phyloP scores from a whole-genome alignment of 2,113 vertebrate genomes.

The Chaenogobius annularis region DNA sequence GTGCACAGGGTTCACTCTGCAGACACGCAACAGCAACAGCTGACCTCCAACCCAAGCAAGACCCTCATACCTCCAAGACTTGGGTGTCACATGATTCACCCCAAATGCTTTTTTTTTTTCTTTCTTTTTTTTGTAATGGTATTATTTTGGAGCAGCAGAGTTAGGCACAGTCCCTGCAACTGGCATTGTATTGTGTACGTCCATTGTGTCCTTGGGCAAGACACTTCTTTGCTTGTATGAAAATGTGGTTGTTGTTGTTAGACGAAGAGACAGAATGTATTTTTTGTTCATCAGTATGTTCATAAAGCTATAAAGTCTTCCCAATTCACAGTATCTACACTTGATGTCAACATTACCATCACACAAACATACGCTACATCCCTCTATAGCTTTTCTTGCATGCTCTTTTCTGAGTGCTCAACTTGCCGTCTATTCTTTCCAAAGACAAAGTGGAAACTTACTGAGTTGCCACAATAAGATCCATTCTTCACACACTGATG shows the following conservation, averaged over 20 bases:
- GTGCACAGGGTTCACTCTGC: constrained; percentile 49
- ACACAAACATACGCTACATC: neutral
- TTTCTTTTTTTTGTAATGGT: too few relatives aligned
- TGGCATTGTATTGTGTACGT: too few relatives aligned
- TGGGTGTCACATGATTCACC: too few relatives aligned
- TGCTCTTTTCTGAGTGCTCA: neutral
- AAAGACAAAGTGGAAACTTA: neutral
- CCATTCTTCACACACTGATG: too few relatives aligned
- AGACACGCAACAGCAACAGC: constrained; percentile 19
- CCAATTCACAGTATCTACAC: neutral
- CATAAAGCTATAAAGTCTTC: neutral
- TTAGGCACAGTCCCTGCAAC: too few relatives aligned
- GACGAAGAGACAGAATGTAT: neutral
- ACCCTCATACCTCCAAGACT: neutral
- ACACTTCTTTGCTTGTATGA: neutral
- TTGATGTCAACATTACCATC: neutral
- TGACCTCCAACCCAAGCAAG: neutral
- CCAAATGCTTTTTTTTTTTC: too few relatives aligned
- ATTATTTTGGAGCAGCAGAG: too few relatives aligned
- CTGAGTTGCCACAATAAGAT: too few relatives aligned
- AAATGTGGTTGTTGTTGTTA: neutral
- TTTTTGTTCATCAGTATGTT: neutral
- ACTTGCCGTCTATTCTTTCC: neutral
- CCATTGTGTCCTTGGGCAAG: neutral
- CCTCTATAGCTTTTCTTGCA: neutral